A percentile compares a stretch with the other conserved stretches of the same genome.
Conservation (phyloP, 2,797 vertebrate genomes). For the Yasuhikotakia modesta region DNA sequence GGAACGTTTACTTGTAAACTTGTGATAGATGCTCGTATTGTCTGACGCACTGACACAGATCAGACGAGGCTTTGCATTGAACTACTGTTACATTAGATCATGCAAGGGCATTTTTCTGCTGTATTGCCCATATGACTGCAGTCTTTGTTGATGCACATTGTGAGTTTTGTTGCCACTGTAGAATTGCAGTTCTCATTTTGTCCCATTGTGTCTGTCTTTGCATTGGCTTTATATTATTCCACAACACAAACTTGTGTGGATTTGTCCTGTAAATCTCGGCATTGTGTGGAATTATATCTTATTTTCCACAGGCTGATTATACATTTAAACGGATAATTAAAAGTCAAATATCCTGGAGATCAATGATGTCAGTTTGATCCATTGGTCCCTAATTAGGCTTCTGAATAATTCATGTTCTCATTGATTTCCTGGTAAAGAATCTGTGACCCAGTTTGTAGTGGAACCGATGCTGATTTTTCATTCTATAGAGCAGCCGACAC, state of each 20-base stretch:
- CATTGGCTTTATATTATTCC: neutral
- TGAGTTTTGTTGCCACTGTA: neutral
- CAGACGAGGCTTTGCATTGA: neutral
- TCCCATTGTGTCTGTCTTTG: neutral
- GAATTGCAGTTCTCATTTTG: neutral
- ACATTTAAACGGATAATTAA: neutral
- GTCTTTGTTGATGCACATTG: neutral
- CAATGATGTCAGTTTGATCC: constrained; percentile 53
- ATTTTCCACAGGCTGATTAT: neutral
- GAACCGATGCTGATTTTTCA: neutral
- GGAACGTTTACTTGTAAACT: constrained; percentile 6
- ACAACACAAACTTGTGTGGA: neutral
- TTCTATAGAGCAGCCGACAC: neutral
- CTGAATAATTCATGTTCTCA: constrained; percentile 67
- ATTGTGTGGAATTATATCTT: neutral
- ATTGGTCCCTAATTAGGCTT: constrained; percentile 61
- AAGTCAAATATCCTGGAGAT: constrained; percentile 33
- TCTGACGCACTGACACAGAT: neutral
- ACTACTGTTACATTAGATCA: neutral
- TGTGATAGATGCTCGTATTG: neutral
- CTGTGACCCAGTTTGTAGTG: constrained; percentile 48
- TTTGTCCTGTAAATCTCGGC: neutral
- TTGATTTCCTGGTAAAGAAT: constrained; percentile 50
- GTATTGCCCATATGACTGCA: neutral
- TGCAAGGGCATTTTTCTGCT: neutral